Percentiles rank a stretch among this genome's conserved stretches.
Evolutionary conservation across 2,888 invertebrate species (phyloP).

Genomic region (Spodoptera picta): DNA sequence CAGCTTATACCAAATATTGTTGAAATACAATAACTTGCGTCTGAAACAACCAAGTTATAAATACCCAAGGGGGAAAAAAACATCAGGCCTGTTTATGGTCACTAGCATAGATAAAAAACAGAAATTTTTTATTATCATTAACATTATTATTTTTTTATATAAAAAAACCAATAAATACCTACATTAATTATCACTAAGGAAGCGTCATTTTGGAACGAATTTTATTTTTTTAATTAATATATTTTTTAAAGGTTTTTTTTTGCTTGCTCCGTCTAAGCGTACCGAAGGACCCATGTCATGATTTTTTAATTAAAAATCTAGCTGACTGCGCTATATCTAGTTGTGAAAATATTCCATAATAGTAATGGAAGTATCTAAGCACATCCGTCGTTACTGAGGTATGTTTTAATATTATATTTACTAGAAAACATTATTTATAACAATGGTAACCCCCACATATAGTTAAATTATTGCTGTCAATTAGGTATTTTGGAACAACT

Average conservation of each 20-base stretch:
- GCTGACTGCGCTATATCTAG: conserved; percentile 43
- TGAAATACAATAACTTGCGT: conserved; percentile 56
- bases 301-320: conserved; percentile 43
- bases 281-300: conserved; percentile 58
- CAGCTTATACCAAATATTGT: conserved; percentile 77
- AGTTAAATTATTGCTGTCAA: conserved; percentile 12
- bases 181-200: conserved; percentile 74
- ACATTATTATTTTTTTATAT: conserved; percentile 45
- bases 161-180: conserved; percentile 69
- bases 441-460: conserved; percentile 23
- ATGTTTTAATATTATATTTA: conserved; percentile 28
- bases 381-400: conserved; percentile 20
- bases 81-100: conserved; percentile 51
- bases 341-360: conserved; percentile 36
- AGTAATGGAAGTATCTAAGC: conserved; percentile 25
- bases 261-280: conserved; percentile 50
- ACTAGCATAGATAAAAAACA: conserved; percentile 61
- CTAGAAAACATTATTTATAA: conserved; percentile 20
- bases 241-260: conserved; percentile 39
- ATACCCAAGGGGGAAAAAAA: conserved; percentile 51
- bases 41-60: conserved; percentile 52
- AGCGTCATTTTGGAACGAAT: conserved; percentile 74
- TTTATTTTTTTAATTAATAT: conserved; percentile 41
- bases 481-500: not conserved
- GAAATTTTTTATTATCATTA: conserved; percentile 45